Evolutionary conservation across 2,797 vertebrate species (phyloP).

Genomic region (Taenioides sp.): DNA sequence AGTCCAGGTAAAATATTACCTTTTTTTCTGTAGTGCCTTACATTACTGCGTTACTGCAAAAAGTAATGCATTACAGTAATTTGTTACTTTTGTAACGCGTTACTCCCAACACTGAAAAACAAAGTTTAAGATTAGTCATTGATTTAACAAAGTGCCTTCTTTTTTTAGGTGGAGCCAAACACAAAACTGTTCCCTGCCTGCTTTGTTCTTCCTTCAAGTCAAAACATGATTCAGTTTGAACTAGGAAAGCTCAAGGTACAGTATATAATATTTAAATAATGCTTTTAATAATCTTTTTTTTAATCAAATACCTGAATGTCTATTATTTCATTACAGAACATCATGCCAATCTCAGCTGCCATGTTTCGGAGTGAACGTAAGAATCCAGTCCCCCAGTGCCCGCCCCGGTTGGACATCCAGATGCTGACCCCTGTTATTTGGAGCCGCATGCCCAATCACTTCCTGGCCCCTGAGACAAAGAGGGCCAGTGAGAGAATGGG

Average conservation of each 20-base stretch:
- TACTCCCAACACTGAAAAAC: no score
- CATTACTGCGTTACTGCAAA: no score
- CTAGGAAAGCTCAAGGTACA: constrained; percentile 90
- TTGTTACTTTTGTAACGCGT: no score
- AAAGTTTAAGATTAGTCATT: not conserved
- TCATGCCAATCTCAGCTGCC: constrained; percentile 94
- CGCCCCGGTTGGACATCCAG: constrained; percentile 86
- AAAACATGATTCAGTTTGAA: constrained; percentile 91
- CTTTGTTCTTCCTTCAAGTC: constrained; percentile 87
- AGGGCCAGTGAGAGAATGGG: constrained; percentile 84
- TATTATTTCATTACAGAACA: constrained; percentile 79
- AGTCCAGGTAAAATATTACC: no score
- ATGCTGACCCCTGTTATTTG: constrained; percentile 89
- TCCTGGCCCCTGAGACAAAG: constrained; percentile 80
- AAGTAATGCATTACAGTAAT: no score
- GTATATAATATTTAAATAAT: constrained; percentile 4
- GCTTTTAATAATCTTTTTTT: no score
- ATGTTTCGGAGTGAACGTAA: constrained; percentile 94
- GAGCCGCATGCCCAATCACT: constrained; percentile 94
- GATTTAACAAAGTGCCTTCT: not conserved
- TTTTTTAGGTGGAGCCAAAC: constrained; percentile 88
- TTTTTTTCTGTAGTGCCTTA: no score
- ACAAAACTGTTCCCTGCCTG: constrained; percentile 92
- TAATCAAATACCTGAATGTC: not conserved
- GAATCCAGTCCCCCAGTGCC: constrained; percentile 91